Percentiles rank a stretch among this genome's conserved stretches.
Conservation (phyloP, 2,113 vertebrate genomes). For the Gnathonemus echidnorhynchus region DNA sequence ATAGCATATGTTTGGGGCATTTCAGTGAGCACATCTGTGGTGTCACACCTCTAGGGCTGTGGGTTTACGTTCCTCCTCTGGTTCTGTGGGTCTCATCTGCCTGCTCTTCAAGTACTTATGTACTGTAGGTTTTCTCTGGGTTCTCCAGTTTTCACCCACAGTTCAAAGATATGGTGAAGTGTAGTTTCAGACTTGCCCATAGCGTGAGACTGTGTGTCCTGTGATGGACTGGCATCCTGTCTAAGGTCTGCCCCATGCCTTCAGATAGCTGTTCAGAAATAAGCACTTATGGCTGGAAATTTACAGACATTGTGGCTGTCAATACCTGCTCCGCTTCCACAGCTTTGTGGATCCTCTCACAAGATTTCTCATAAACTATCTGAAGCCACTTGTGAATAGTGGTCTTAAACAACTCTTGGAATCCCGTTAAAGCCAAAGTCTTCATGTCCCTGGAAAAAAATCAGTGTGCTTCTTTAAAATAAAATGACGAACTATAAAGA, state of each 20-base stretch:
- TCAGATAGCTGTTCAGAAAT: not conserved
- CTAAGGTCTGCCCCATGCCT: not conserved
- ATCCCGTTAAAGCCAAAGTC: conserved; percentile 67
- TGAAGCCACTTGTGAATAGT: conserved; percentile 81
- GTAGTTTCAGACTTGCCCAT: not conserved
- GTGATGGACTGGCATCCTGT: not conserved
- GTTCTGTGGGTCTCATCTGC: not conserved
- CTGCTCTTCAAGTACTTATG: not conserved
- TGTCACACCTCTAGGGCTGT: not conserved
- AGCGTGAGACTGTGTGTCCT: not conserved
- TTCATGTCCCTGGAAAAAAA: conserved; percentile 63
- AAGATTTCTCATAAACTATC: conserved; percentile 71
- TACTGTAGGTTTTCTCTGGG: not conserved
- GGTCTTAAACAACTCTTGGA: conserved; percentile 74
- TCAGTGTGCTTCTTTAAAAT: not conserved
- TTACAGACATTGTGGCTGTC: conserved; percentile 39
- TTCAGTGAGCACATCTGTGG: not conserved
- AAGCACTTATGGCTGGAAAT: not conserved
- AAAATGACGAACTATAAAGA: not conserved
- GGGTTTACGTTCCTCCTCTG: not conserved
- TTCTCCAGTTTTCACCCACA: not conserved
- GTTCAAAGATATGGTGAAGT: not conserved
- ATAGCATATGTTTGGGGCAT: not conserved
- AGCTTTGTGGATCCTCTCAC: conserved; percentile 66
- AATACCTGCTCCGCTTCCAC: conserved; percentile 66